Evolutionary conservation across 2,888 invertebrate genomes (phyloP), one percentile per base, ranked within the genome.

Genomic region (Ametastegia equiseti): DNA sequence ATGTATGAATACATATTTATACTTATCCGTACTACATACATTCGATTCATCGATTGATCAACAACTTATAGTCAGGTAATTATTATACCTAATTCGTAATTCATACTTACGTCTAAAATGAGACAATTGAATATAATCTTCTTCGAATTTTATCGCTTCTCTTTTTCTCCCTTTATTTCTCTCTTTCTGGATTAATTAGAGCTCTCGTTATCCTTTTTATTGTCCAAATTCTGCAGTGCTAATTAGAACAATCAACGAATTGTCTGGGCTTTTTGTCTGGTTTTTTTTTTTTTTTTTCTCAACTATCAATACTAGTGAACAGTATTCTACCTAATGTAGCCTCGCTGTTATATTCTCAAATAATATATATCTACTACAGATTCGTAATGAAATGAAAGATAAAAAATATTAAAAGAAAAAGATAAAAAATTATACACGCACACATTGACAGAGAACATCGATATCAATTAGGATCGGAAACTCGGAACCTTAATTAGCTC

Each of bases 221-320:
- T 67, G 65, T 67, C 65, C 13, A 67, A 67, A 67, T 67, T 67
- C 65, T 67, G 65, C 65, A 67, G 65, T 67, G 6, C 19, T 19
- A 39, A 19, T 54, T 7, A 3, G 30, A 13, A 63, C 15, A 63
- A 1, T 33, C n/a, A n/a, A 36, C 36, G 11, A 30, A 1, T 60
- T 30, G n/a, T n/a, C n/a, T n/a, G n/a, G n/a, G n/a, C 30, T 27
- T 13, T 57, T 54, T 54, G 1, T 54, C 6, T 54, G 4, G 0
- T 9, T 54, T 54, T 54, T 54, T 54, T 5, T 0, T 23, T 54
- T 23, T 23, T 23, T 23, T 23, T 54, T 54, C 9, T 54, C 19
- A 54, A 54, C 54, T 54, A 54, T 23, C 11, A 2, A 54, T 54
- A 54, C n/a, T n/a, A n/a, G n/a, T n/a, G n/a, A n/a, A n/a, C n/a